Conservation (phyloP, 2,113 vertebrate genomes). For the Xiphophorus couchianus region DNA sequence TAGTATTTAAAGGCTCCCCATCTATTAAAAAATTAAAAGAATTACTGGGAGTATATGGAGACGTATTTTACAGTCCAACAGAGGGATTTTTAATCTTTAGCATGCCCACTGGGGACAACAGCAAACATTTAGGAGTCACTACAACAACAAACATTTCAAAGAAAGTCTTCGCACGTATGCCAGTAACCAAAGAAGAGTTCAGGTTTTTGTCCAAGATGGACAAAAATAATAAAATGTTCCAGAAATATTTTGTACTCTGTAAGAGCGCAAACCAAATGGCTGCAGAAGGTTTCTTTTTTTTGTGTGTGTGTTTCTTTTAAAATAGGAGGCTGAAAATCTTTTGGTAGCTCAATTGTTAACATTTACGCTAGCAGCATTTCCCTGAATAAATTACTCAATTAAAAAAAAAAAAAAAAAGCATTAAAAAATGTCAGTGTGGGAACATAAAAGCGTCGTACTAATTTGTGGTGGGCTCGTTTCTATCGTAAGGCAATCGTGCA, state of each 20-base stretch:
- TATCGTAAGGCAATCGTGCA: slow-evolving; percentile 19
- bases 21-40: not conserved
- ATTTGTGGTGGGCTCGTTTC: slow-evolving; percentile 7
- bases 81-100: slow-evolving; percentile 24
- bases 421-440: slow-evolving; percentile 2
- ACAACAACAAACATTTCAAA: not conserved
- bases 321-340: slow-evolving; percentile 9
- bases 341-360: slow-evolving; percentile 7
- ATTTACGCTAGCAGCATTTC: slow-evolving; percentile 51
- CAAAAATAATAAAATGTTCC: slow-evolving; percentile 17
- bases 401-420: not conserved
- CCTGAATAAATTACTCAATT: slow-evolving; percentile 50
- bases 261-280: not conserved
- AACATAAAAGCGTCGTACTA: slow-evolving; percentile 9
- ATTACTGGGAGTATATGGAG: not conserved
- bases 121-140: not conserved
- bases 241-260: slow-evolving; percentile 13
- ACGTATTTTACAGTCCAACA: not conserved
- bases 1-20: not conserved
- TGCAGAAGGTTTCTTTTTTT: not conserved
- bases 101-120: slow-evolving; percentile 26
- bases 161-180: slow-evolving; percentile 17
- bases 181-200: not conserved
- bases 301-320: not conserved
- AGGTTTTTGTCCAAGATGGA: slow-evolving; percentile 27